phyloP scores from a whole-genome alignment of 92 coral and sea anemone species.

The Pocillopora grandis region DNA sequence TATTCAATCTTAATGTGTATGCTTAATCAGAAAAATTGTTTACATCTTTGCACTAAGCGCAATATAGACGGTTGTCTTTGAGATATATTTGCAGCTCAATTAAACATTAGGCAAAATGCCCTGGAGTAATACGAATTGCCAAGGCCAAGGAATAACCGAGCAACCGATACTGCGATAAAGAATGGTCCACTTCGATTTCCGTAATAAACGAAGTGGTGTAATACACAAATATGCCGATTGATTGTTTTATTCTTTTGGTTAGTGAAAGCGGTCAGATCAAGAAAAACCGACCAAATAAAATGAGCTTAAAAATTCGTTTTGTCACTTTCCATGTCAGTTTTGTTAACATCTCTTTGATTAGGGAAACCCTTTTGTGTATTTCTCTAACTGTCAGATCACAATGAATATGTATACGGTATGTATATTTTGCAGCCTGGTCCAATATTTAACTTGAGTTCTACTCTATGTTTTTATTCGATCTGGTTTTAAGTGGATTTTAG shows the following conservation, averaged over 20 bases:
- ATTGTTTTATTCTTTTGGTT: conserved; percentile 19
- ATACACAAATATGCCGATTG: conserved; percentile 9
- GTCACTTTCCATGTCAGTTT: conserved; percentile 20
- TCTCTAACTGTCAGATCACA: not conserved
- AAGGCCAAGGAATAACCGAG: conserved; percentile 25
- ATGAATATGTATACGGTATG: not conserved
- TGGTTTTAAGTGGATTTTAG: not conserved
- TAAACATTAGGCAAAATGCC: not conserved
- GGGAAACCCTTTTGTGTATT: not conserved
- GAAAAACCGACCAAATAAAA: conserved; percentile 6
- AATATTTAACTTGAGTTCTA: not conserved
- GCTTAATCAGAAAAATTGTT: not conserved
- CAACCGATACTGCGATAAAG: conserved; percentile 10
- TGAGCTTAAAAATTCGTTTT: conserved; percentile 2
- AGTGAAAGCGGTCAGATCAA: conserved; percentile 22
- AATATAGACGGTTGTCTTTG: not conserved
- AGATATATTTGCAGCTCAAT: not conserved
- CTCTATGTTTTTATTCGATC: not conserved
- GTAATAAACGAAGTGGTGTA: conserved; percentile 16
- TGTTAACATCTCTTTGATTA: not conserved
- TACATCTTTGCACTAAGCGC: not conserved
- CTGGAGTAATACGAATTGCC: not conserved
- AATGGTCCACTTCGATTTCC: not conserved
- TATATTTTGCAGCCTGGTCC: conserved; percentile 8
- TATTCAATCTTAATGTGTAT: conserved; percentile 11